Evolutionary conservation across 2,797 vertebrate genomes (phyloP).

Genomic region (Clarias platycephalus): DNA sequence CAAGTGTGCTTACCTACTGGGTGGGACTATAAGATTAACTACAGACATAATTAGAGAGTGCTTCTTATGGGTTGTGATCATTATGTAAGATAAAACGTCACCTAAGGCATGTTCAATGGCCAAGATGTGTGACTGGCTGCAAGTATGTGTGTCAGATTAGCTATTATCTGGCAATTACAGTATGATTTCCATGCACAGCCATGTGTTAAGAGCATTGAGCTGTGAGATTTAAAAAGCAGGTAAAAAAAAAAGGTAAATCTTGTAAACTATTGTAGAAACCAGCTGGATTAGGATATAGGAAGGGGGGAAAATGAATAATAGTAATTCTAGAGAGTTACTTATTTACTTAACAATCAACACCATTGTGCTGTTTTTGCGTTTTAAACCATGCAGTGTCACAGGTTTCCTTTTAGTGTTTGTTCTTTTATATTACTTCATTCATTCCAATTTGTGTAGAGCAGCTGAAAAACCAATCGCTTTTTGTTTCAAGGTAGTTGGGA

Average conservation of each 20-base stretch:
- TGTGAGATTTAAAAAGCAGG: not conserved
- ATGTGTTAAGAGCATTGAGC: not conserved
- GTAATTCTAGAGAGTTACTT: not conserved
- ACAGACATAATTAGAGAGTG: not conserved
- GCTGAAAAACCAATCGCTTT: not conserved
- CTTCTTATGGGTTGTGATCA: not conserved
- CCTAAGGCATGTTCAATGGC: not conserved
- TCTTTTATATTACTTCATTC: not conserved
- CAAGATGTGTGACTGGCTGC: not conserved
- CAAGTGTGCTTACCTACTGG: not conserved
- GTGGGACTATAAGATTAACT: conserved; percentile 4
- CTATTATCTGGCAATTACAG: conserved; percentile 3
- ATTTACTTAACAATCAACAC: not conserved
- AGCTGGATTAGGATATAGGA: not conserved
- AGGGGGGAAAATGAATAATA: not conserved
- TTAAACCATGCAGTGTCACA: not conserved
- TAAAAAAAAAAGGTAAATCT: not conserved
- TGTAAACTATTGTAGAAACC: not conserved
- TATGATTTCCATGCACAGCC: not conserved
- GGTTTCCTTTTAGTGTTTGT: not conserved
- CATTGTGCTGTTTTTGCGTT: not conserved
- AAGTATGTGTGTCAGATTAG: not conserved
- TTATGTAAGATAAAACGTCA: conserved; percentile 10
- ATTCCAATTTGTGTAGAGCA: not conserved
- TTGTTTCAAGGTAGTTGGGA: not conserved